Percentiles rank a stretch among this genome's conserved stretches.
phyloP scores from a whole-genome alignment of 2,888 invertebrate genomes.

The Oligia latruncula region DNA sequence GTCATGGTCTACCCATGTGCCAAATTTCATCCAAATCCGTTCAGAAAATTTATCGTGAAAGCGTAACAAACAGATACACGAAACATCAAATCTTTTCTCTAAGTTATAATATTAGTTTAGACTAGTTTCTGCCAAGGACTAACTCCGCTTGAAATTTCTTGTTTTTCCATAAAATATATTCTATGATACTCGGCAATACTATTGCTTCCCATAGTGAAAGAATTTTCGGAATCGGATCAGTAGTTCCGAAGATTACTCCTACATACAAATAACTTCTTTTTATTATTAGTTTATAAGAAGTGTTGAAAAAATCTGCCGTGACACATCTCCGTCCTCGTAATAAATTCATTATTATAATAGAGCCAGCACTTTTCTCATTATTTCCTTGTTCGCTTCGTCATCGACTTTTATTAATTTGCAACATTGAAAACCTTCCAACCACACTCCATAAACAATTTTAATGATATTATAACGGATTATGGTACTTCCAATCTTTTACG shows the following conservation, averaged over 20 bases:
- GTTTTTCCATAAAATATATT: neutral
- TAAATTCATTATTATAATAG: slow-evolving; percentile 45
- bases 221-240: neutral
- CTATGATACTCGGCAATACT: neutral
- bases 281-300: neutral
- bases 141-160: neutral
- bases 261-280: neutral
- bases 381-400: slow-evolving; percentile 47
- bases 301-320: neutral
- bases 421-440: slow-evolving; percentile 67
- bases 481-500: slow-evolving; percentile 22
- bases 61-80: neutral
- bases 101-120: no score
- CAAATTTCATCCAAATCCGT: neutral
- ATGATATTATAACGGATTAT: slow-evolving; percentile 43
- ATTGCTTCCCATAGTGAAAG: neutral
- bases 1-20: neutral
- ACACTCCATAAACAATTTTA: slow-evolving; percentile 45
- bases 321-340: slow-evolving; percentile 33
- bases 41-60: neutral
- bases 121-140: no score
- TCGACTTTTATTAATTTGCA: slow-evolving; percentile 65
- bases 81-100: no score
- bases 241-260: neutral
- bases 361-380: slow-evolving; percentile 43